Conservation (phyloP, 2,113 vertebrate species). For the Hassar affinis region DNA sequence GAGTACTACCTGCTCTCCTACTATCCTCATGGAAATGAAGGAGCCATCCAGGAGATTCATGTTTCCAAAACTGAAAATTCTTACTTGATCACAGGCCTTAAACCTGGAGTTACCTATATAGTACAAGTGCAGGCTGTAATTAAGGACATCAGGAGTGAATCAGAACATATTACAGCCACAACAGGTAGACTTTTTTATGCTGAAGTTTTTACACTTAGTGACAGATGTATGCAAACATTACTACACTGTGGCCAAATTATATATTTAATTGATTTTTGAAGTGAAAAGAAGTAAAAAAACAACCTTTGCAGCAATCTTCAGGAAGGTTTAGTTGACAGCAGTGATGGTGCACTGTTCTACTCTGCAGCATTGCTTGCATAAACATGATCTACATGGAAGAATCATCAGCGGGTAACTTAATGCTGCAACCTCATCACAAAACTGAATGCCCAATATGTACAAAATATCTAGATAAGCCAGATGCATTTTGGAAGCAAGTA, state of each 20-base stretch:
- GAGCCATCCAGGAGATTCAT: conserved; percentile 60
- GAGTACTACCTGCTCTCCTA: conserved; percentile 82
- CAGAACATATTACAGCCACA: conserved; percentile 73
- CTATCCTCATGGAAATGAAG: conserved; percentile 70
- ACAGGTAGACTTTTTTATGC: conserved; percentile 66
- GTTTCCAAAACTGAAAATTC: conserved; percentile 75
- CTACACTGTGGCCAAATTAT: background rate
- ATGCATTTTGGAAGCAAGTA: background rate
- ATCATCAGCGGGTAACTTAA: background rate
- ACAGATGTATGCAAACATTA: background rate
- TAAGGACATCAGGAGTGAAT: conserved; percentile 73
- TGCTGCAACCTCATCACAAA: background rate
- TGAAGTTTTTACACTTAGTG: background rate
- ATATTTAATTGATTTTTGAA: background rate
- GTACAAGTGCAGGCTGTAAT: conserved; percentile 74
- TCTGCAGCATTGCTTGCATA: background rate
- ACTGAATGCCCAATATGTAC: background rate
- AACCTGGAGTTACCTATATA: conserved; percentile 75
- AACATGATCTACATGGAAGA: background rate
- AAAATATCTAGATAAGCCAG: background rate
- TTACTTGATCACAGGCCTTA: conserved; percentile 74
- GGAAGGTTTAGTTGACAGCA: background rate
- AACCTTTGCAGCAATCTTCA: background rate
- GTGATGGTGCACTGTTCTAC: background rate
- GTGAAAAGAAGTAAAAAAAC: background rate